Conservation (phyloP, 2,888 invertebrate species). For the Pollenia labialis region DNA sequence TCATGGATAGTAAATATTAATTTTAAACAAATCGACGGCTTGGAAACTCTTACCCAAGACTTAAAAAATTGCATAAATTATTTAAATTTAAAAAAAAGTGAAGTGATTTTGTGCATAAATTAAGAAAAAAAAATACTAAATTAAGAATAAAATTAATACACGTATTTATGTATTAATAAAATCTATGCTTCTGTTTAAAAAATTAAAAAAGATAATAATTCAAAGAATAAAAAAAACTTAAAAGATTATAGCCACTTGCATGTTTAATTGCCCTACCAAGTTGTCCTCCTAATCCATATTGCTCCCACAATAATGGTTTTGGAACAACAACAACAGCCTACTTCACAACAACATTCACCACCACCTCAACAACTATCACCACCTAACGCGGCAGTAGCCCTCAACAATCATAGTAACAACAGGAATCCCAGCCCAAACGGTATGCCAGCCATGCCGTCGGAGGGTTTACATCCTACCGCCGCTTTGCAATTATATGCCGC, state of each 20-base stretch:
- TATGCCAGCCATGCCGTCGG: conserved; percentile 79
- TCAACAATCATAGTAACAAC: conserved; percentile 54
- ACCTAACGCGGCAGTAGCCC: conserved; percentile 29
- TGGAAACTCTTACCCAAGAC: conserved; percentile 14
- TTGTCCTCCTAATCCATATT: conserved; percentile 58
- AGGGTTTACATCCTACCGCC: conserved; percentile 82
- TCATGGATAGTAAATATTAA: conserved; percentile 35
- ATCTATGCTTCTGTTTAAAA: conserved; percentile 21
- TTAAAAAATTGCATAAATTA: conserved; percentile 38
- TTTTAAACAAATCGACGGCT: neutral
- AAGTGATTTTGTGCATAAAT: neutral
- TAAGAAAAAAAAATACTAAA: neutral
- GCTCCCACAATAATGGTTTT: conserved; percentile 79
- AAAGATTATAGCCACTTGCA: neutral
- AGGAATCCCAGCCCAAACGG: conserved; percentile 58
- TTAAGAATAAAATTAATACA: neutral
- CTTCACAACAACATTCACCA: conserved; percentile 62
- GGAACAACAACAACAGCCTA: conserved; percentile 77
- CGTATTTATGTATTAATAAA: neutral
- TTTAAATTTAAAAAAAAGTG: neutral
- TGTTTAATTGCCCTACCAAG: neutral
- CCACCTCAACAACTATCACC: conserved; percentile 68
- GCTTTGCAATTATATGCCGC: conserved; percentile 82
- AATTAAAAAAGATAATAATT: neutral
- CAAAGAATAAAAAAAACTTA: too few species aligned